Evolutionary conservation across 1,140 invertebrate genomes (phyloP).

Genomic region (Eciton burchellii): DNA sequence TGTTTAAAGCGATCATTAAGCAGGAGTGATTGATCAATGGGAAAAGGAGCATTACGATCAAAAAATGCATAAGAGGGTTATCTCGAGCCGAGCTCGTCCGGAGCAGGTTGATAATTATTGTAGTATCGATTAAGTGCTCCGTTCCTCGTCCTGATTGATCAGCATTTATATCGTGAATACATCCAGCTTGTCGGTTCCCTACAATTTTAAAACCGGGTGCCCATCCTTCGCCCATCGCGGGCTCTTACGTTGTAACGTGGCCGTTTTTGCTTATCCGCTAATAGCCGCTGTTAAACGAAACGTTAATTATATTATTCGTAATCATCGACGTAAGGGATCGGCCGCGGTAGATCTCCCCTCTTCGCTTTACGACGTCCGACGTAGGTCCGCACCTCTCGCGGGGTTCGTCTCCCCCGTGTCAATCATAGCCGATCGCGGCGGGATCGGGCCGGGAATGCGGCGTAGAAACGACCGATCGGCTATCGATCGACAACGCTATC

Average conservation of each 20-base stretch:
- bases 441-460: too few relatives aligned
- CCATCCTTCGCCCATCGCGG: constrained; percentile 61
- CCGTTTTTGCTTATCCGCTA: constrained; percentile 42
- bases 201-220: constrained; percentile 73
- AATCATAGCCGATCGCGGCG: too few relatives aligned
- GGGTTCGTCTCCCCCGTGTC: too few relatives aligned
- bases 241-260: constrained; percentile 57
- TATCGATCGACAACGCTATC: neutral
- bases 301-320: constrained; percentile 64
- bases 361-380: neutral
- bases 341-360: neutral
- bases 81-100: constrained; percentile 58
- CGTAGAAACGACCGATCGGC: too few relatives aligned
- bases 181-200: constrained; percentile 74
- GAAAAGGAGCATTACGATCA: constrained; percentile 55
- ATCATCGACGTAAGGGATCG: constrained; percentile 16
- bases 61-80: constrained; percentile 71
- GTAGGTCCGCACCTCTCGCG: too few relatives aligned
- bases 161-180: constrained; percentile 76
- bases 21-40: constrained; percentile 67
- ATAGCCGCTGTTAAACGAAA: constrained; percentile 63
- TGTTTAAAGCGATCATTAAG: constrained; percentile 68
- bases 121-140: constrained; percentile 79
- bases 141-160: constrained; percentile 77
- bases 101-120: constrained; percentile 80